Evolutionary conservation across 1,140 invertebrate genomes (phyloP).

Genomic region (Drosophila yakuba): DNA sequence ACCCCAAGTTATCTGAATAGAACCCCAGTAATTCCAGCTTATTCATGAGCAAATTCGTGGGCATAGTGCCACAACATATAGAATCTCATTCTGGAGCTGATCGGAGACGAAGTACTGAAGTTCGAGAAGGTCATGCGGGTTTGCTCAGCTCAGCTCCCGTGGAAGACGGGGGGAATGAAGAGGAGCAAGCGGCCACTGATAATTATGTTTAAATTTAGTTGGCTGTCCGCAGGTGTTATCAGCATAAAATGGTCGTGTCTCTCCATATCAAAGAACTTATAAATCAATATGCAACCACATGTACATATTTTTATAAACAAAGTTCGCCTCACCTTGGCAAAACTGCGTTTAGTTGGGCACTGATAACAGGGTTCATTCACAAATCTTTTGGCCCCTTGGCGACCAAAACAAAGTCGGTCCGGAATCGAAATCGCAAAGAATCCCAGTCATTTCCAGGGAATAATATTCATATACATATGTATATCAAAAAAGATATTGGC

Average conservation of each 20-base stretch:
- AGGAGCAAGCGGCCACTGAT: conserved; percentile 19
- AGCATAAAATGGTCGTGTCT: conserved; percentile 35
- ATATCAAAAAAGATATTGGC: not conserved
- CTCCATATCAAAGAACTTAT: conserved; percentile 48
- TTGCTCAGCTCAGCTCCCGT: conserved; percentile 8
- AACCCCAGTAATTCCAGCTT: too few relatives aligned
- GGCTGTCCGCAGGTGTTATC: conserved; percentile 47
- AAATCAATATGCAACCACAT: conserved; percentile 35
- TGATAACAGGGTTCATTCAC: conserved; percentile 45
- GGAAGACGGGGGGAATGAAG: not conserved
- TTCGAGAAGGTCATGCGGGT: conserved; percentile 14
- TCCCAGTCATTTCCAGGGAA: too few relatives aligned
- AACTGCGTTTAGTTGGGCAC: conserved; percentile 42
- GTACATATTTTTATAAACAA: not conserved
- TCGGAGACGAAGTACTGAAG: not conserved
- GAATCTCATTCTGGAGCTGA: not conserved
- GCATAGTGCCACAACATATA: too few relatives aligned
- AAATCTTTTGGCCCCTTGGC: conserved; percentile 36
- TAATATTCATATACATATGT: too few relatives aligned
- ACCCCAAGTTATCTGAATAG: too few relatives aligned
- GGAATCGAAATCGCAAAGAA: not conserved
- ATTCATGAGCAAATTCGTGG: too few relatives aligned
- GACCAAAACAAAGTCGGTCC: conserved; percentile 32
- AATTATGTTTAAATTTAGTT: conserved; percentile 53
- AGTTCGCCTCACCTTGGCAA: conserved; percentile 31